Percentiles rank a stretch among this genome's conserved stretches.
Conservation (phyloP, 1,140 invertebrate genomes). For the Scaptomyza graminum region DNA sequence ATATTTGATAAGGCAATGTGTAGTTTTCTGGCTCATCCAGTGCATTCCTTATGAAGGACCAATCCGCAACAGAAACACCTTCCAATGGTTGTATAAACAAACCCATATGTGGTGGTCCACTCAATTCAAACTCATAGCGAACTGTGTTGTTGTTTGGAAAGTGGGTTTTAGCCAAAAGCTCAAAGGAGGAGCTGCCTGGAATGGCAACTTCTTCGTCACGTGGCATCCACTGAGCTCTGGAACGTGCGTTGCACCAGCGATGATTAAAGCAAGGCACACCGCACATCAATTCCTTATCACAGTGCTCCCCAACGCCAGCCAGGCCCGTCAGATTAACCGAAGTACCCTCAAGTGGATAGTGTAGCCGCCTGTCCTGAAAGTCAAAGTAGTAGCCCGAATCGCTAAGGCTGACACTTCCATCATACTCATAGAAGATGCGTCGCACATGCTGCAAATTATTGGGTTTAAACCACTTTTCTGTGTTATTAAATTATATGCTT, state of each 20-base stretch:
- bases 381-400: slow-evolving; percentile 89
- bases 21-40: slow-evolving; percentile 85
- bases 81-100: slow-evolving; percentile 87
- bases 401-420: slow-evolving; percentile 85
- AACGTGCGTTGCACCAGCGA: slow-evolving; percentile 61
- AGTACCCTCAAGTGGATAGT: slow-evolving; percentile 85
- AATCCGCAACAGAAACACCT: slow-evolving; percentile 85
- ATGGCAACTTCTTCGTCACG: slow-evolving; percentile 50
- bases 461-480: background rate
- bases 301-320: slow-evolving; percentile 85
- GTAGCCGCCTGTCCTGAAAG: slow-evolving; percentile 89
- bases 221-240: slow-evolving; percentile 53
- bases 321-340: slow-evolving; percentile 84
- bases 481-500: too few relatives aligned
- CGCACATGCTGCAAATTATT: slow-evolving; percentile 85
- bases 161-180: slow-evolving; percentile 32
- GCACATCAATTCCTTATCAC: slow-evolving; percentile 88
- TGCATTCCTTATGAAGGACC: slow-evolving; percentile 86
- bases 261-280: slow-evolving; percentile 90
- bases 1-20: slow-evolving; percentile 88
- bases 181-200: slow-evolving; percentile 30
- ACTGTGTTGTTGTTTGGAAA: slow-evolving; percentile 13
- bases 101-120: slow-evolving; percentile 89
- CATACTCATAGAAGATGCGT: slow-evolving; percentile 86
- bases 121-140: slow-evolving; percentile 65